These are phyloP conservation scores for Acipenser transmontanus DNA, from an alignment of 2,797 vertebrate species.

Conservation along the genomic window DNA sequence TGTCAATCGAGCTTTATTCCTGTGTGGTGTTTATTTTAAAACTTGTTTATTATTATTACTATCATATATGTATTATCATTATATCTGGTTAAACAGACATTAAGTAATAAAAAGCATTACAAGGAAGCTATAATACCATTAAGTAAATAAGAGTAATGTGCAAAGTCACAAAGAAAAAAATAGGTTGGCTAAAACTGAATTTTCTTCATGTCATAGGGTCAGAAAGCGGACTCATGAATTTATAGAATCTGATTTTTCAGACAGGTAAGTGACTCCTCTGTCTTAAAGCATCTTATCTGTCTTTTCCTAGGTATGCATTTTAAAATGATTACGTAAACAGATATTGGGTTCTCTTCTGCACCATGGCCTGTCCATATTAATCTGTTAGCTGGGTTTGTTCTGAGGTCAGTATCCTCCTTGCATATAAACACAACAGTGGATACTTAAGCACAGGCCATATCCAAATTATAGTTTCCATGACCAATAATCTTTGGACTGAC, in stretches of 20 bases:
- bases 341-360: neutral
- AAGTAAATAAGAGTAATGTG: too few species aligned
- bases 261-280: conserved; percentile 58
- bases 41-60: too few species aligned
- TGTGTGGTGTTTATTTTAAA: too few species aligned
- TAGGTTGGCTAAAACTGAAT: too few species aligned
- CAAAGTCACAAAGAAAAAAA: too few species aligned
- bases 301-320: neutral
- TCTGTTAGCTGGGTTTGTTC: neutral
- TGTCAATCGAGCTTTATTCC: too few species aligned
- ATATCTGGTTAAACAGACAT: too few species aligned
- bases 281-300: neutral
- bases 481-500: neutral
- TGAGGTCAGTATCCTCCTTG: neutral
- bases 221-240: conserved; percentile 72
- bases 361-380: neutral
- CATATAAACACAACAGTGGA: neutral
- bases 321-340: neutral
- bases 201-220: conserved; percentile 49
- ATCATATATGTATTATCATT: too few species aligned
- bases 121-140: too few species aligned
- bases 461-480: neutral
- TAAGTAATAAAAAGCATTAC: too few species aligned
- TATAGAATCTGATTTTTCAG: conserved; percentile 73
- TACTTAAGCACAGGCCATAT: neutral